Percentiles rank a stretch among this genome's conserved stretches.
These are phyloP conservation scores for Petrolisthes manimaculis DNA, from an alignment of 2,888 invertebrate genomes.

Conservation along the genomic window DNA sequence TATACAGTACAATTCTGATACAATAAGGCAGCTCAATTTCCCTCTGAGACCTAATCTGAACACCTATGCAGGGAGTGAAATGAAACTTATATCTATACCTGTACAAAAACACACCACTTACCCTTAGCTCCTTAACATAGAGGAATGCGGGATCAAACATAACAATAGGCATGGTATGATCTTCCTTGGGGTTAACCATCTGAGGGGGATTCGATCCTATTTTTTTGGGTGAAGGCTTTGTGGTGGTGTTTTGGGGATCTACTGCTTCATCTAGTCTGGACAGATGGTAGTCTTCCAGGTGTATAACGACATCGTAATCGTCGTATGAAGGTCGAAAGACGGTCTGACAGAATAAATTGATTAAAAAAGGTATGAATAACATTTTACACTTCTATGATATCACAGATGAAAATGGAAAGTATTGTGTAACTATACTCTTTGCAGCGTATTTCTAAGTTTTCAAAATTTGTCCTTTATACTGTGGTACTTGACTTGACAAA, in stretches of 20 bases:
- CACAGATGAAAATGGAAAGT: too few relatives aligned
- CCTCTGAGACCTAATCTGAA: not conserved
- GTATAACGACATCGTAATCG: constrained; percentile 83
- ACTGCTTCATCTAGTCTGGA: constrained; percentile 73
- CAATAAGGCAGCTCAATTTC: not conserved
- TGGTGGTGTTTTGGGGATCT: not conserved
- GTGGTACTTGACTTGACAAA: not conserved
- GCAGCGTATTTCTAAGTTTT: not conserved
- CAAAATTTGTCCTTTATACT: not conserved
- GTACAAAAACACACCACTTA: constrained; percentile 70
- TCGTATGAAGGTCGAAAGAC: constrained; percentile 78
- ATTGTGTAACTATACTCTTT: too few relatives aligned
- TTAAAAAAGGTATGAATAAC: too few relatives aligned
- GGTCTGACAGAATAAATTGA: constrained; percentile 23
- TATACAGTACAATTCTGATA: not conserved
- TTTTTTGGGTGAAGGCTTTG: constrained; percentile 67
- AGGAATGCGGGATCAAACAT: constrained; percentile 82
- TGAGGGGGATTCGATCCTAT: not conserved
- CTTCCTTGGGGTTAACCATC: too few relatives aligned
- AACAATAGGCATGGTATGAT: constrained; percentile 77
- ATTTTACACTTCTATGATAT: too few relatives aligned
- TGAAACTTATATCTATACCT: not conserved
- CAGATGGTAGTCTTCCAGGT: constrained; percentile 73
- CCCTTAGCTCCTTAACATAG: constrained; percentile 82
- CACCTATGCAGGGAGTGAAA: not conserved